Conservation (phyloP, 2,113 vertebrate species). For the Anser brachyrhynchus region DNA sequence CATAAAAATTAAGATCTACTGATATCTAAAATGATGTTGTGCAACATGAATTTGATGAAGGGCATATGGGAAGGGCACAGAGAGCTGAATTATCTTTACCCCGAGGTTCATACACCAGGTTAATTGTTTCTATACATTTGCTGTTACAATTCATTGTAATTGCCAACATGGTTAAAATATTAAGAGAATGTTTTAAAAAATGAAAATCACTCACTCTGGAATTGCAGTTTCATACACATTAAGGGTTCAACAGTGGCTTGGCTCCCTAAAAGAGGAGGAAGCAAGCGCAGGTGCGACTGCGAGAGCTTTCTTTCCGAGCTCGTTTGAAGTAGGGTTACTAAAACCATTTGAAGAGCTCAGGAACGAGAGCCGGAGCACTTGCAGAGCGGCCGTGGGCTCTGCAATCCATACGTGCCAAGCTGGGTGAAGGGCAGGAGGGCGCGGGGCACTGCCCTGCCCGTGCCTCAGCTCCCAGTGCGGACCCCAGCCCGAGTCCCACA, state of each 20-base stretch:
- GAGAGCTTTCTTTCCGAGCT: not conserved
- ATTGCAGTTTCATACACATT: not conserved
- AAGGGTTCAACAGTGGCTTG: not conserved
- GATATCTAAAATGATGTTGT: not conserved
- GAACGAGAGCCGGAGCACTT: not conserved
- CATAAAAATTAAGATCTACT: not conserved
- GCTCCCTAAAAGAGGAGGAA: not conserved
- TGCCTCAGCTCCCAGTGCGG: not conserved
- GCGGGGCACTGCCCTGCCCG: rapidly evolving
- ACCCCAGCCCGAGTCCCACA: not conserved
- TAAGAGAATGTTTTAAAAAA: not conserved
- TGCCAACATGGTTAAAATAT: not conserved
- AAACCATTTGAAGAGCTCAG: not conserved
- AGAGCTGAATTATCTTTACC: not conserved
- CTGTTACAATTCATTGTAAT: not conserved
- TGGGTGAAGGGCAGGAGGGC: not conserved
- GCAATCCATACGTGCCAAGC: rapidly evolving
- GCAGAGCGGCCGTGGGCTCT: not conserved
- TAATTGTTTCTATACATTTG: not conserved
- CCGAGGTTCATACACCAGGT: not conserved
- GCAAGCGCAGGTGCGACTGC: not conserved
- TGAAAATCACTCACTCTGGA: not conserved
- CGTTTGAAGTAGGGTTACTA: not conserved
- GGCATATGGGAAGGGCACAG: not conserved
- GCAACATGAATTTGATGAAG: not conserved